These are phyloP conservation scores for Setophaga kirtlandii DNA, from an alignment of 2,113 vertebrate species.

Conservation along the genomic window DNA sequence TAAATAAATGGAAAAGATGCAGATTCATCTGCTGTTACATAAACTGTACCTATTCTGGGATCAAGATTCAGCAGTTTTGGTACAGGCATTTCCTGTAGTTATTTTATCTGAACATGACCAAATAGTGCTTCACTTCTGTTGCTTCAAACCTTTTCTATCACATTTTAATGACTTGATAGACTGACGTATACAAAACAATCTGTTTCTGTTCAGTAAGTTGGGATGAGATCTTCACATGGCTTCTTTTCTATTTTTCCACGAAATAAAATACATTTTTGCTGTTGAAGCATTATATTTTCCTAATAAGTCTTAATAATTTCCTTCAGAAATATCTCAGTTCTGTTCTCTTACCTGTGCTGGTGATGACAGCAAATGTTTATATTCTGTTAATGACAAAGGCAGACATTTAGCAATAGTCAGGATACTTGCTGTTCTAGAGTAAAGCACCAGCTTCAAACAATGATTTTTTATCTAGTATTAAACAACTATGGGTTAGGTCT, in stretches of 20 bases:
- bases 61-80: constrained; percentile 39
- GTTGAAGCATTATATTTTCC: background rate
- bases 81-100: constrained; percentile 39
- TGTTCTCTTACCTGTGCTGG: background rate
- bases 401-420: background rate
- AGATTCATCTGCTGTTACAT: constrained; percentile 14
- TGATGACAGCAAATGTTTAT: background rate
- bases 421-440: background rate
- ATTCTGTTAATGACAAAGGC: background rate
- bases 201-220: background rate
- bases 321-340: background rate
- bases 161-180: constrained; percentile 3
- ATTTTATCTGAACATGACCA: constrained; percentile 7
- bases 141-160: constrained; percentile 22
- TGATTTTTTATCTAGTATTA: background rate
- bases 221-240: background rate
- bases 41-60: constrained; percentile 21
- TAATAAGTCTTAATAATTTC: background rate
- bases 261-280: background rate
- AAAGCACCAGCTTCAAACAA: background rate
- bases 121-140: constrained; percentile 23
- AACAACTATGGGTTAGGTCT: background rate
- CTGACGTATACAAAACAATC: background rate
- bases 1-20: constrained; percentile 2
- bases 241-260: background rate